These are phyloP conservation scores for Spinus pinus DNA, from an alignment of 2,797 vertebrate genomes.

Conservation along the genomic window DNA sequence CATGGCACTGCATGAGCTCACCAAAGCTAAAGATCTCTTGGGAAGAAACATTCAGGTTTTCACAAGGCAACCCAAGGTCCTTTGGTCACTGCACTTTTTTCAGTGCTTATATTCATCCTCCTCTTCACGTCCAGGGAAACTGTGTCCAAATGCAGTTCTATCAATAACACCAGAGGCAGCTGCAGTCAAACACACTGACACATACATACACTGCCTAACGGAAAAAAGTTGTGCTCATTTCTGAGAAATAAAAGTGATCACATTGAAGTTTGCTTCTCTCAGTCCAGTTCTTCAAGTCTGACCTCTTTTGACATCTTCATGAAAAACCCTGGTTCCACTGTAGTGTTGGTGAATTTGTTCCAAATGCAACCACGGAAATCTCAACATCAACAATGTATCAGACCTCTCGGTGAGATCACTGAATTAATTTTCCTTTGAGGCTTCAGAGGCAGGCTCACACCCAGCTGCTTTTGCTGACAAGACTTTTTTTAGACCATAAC, in stretches of 20 bases:
- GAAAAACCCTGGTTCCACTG: background rate
- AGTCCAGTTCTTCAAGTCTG: background rate
- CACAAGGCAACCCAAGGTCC: fast-evolving
- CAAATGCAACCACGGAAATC: background rate
- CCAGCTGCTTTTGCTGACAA: background rate
- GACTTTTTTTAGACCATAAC: background rate
- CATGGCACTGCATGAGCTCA: background rate
- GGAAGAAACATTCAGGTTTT: background rate
- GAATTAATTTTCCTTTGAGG: background rate
- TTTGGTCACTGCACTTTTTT: background rate
- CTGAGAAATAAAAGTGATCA: background rate
- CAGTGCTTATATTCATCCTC: background rate
- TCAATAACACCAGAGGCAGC: background rate
- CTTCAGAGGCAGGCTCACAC: background rate
- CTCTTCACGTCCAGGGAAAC: background rate
- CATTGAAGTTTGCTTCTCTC: background rate
- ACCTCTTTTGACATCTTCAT: background rate
- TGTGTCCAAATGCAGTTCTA: background rate
- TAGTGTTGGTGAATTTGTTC: constrained; percentile 28
- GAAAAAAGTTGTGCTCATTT: background rate
- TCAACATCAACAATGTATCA: background rate
- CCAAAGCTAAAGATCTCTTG: background rate
- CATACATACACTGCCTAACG: background rate
- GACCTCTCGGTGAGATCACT: background rate
- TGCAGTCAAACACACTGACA: background rate